Evolutionary conservation across 2,888 invertebrate species (phyloP).

Genomic region (Erebia ligea): DNA sequence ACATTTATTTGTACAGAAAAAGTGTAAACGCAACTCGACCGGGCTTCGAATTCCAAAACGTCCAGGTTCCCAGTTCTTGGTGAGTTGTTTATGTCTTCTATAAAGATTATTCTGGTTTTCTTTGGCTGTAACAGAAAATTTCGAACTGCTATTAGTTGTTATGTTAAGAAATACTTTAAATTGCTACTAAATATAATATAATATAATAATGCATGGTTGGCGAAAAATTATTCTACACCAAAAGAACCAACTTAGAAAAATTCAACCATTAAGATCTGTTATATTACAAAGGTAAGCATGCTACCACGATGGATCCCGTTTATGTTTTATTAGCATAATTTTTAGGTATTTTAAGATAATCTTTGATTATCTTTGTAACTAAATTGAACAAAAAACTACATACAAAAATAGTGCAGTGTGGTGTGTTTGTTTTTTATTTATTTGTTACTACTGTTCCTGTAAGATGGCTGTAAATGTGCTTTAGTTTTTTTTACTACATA

Average conservation of each 20-base stretch:
- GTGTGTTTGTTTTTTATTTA: too few species aligned
- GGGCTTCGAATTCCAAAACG: constrained; percentile 2
- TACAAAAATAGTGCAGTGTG: not conserved
- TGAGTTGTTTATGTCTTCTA: constrained; percentile 21
- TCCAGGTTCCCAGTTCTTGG: constrained; percentile 7
- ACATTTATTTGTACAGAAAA: not conserved
- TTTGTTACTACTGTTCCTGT: not conserved
- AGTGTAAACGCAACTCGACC: not conserved
- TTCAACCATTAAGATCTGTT: not conserved
- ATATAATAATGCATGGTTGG: not conserved
- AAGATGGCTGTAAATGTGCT: not conserved
- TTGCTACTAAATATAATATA: not conserved
- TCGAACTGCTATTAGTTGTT: constrained; percentile 10
- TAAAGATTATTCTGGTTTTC: constrained; percentile 28
- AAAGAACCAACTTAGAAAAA: not conserved
- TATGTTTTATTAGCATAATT: not conserved
- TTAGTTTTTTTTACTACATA: not conserved
- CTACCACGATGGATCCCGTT: not conserved
- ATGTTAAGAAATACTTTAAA: not conserved
- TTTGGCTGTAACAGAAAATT: constrained; percentile 37
- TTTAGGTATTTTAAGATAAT: not conserved
- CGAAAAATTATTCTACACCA: not conserved
- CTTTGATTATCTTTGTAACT: constrained; percentile 1
- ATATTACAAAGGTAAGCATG: constrained; percentile 1
- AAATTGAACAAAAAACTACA: not conserved